Percentiles rank a stretch among this genome's conserved stretches.
Evolutionary conservation across 1,140 invertebrate genomes (phyloP).

Genomic region (Drosophila tropicalis): DNA sequence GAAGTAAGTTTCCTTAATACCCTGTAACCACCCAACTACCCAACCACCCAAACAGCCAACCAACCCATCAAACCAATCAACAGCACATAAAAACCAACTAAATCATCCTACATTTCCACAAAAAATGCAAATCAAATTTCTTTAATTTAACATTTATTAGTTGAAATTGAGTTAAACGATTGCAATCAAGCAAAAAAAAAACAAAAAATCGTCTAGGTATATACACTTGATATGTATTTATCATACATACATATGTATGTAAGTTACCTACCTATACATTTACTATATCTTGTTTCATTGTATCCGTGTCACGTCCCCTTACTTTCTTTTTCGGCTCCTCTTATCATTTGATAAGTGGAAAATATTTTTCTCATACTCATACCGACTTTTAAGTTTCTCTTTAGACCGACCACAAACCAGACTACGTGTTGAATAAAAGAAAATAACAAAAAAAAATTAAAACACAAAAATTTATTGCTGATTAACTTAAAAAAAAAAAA

Average conservation of each 20-base stretch:
- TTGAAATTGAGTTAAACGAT: conserved; percentile 55
- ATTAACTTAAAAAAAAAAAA: conserved; percentile 13
- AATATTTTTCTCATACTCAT: conserved; percentile 41
- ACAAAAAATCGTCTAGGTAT: neutral
- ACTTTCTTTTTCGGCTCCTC: conserved; percentile 41
- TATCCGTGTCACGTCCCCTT: conserved; percentile 25
- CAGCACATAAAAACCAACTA: conserved; percentile 2
- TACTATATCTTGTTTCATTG: conserved; percentile 3
- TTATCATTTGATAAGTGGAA: conserved; percentile 55
- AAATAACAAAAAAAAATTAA: conserved; percentile 28
- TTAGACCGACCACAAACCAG: neutral
- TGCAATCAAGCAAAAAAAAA: neutral
- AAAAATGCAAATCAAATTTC: conserved; percentile 39
- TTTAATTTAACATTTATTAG: conserved; percentile 27
- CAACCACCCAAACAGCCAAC: conserved; percentile 1
- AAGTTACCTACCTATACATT: neutral
- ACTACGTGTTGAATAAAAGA: conserved; percentile 44
- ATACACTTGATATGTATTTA: neutral
- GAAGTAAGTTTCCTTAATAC: conserved; percentile 61
- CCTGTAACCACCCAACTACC: conserved; percentile 1
- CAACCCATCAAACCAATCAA: conserved; percentile 7
- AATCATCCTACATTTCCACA: conserved; percentile 14
- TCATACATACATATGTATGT: too few species aligned
- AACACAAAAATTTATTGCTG: conserved; percentile 19
- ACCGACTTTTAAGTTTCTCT: neutral